These are phyloP conservation scores for Chloroceryle inda DNA, from an alignment of 2,797 vertebrate species.

Conservation along the genomic window DNA sequence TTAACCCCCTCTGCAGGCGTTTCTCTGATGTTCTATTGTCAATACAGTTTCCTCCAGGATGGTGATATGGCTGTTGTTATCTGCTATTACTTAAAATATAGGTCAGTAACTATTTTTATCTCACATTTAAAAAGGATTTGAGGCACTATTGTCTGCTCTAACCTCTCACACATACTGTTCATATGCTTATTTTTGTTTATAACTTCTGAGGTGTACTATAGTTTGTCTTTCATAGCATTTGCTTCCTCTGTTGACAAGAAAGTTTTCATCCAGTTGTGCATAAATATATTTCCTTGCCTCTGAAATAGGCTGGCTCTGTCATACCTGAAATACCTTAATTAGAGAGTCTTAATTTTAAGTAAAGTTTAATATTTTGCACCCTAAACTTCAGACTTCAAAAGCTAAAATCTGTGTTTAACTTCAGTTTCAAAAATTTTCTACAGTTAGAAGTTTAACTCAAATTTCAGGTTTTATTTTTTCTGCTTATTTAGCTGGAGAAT, in stretches of 20 bases:
- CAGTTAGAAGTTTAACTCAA: neutral
- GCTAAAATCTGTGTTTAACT: neutral
- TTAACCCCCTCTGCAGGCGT: fast-evolving
- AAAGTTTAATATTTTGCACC: neutral
- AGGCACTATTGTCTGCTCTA: neutral
- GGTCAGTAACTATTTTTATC: neutral
- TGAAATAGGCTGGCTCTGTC: neutral
- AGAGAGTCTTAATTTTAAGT: neutral
- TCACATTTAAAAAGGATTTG: neutral
- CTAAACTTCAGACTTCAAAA: neutral
- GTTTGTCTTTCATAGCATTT: neutral
- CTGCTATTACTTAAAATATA: neutral
- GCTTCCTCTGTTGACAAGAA: neutral
- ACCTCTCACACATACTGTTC: neutral
- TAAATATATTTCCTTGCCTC: neutral
- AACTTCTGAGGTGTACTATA: neutral
- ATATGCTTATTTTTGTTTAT: neutral
- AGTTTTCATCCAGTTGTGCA: neutral
- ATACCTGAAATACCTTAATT: neutral
- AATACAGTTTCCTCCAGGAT: neutral
- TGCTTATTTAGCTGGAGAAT: neutral
- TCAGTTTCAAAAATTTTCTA: neutral
- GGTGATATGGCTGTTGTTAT: neutral
- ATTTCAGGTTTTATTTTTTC: slow-evolving; percentile 5
- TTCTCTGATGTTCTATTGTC: neutral